Evolutionary conservation across 2,113 vertebrate species (phyloP).

Genomic region (Apodemus speciosus): DNA sequence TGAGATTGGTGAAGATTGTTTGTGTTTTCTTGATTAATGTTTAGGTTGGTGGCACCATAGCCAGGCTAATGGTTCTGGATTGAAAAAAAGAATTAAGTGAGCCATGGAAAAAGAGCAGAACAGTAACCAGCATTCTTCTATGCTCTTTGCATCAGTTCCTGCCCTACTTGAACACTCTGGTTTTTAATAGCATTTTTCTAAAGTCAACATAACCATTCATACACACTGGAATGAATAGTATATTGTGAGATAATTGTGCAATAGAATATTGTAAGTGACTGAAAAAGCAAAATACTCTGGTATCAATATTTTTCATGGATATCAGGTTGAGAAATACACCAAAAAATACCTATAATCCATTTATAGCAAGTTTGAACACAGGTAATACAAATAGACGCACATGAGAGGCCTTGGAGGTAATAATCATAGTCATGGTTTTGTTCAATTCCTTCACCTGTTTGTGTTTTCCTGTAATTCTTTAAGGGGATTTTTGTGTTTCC

Average conservation of each 20-base stretch:
- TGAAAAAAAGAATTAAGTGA: no score
- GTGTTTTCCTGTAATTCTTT: no score
- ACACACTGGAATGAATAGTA: background rate
- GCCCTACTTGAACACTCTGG: background rate
- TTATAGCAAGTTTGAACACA: slow-evolving; percentile 6
- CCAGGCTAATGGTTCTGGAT: no score
- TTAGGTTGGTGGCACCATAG: no score
- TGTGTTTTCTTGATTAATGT: no score
- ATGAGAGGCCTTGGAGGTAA: background rate
- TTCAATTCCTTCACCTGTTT: no score
- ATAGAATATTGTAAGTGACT: background rate
- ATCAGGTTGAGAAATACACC: slow-evolving; percentile 22
- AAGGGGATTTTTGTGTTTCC: no score
- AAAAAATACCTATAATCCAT: background rate
- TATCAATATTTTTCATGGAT: background rate
- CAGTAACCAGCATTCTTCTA: no score
- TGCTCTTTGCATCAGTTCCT: no score
- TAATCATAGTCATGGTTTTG: background rate
- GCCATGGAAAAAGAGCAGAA: no score
- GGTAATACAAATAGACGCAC: slow-evolving; percentile 18
- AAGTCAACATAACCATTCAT: slow-evolving; percentile 33
- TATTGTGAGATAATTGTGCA: slow-evolving; percentile 21
- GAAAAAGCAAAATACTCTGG: background rate
- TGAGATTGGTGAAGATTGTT: background rate
- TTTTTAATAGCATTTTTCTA: slow-evolving; percentile 29